Percentiles rank a stretch among this genome's conserved stretches.
Evolutionary conservation across 2,797 vertebrate genomes (phyloP).

Genomic region (Thunnus albacares): DNA sequence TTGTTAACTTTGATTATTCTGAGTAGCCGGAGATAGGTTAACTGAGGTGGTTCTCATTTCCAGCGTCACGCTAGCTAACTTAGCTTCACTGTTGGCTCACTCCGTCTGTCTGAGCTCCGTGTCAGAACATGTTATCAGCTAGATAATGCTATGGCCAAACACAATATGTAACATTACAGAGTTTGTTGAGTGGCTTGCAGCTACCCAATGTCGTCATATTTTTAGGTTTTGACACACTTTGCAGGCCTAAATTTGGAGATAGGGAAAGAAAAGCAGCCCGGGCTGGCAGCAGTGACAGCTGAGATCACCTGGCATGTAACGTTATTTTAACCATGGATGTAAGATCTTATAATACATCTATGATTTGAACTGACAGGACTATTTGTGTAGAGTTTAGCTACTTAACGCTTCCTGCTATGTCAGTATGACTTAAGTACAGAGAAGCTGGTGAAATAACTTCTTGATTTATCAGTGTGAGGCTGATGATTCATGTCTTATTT

Average conservation of each 20-base stretch:
- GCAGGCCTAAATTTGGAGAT: neutral
- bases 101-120: constrained; percentile 4
- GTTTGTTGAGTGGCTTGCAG: neutral
- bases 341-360: neutral
- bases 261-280: neutral
- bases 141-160: neutral
- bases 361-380: constrained; percentile 14
- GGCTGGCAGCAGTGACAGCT: constrained; percentile 33
- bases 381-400: constrained; percentile 9
- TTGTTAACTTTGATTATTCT: neutral
- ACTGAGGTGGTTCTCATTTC: neutral
- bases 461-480: neutral
- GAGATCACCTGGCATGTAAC: constrained; percentile 12
- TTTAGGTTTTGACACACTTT: constrained; percentile 6
- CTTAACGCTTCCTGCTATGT: neutral
- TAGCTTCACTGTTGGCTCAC: constrained; percentile 44
- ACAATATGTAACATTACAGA: neutral
- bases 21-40: neutral
- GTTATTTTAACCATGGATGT: neutral
- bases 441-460: neutral
- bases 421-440: neutral
- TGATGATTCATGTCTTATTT: neutral
- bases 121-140: constrained; percentile 9
- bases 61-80: constrained; percentile 26
- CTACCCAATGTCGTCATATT: neutral